Base-by-base conservation (phyloP, 2,797 vertebrate species). In the Melanotaenia pygmaea region DNA sequence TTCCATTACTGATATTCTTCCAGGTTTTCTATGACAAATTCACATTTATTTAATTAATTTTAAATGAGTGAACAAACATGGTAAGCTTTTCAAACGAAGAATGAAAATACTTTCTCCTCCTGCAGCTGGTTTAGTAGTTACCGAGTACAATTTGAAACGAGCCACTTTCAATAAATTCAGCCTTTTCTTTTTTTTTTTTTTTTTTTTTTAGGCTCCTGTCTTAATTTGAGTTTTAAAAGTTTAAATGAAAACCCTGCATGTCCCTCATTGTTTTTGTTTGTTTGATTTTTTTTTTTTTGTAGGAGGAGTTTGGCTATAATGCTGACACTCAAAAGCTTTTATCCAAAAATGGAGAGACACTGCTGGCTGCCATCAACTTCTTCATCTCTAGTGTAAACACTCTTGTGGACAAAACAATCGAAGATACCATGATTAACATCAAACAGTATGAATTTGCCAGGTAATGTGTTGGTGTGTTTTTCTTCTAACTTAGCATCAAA, bases 231-330 rank as follows among this genome's bases (percentile, higher is more conserved):
- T 22, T 22, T 9, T n/a, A 50, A 22, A 22, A n/a, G 7, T 30
- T 24, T 20, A 18, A 26, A 40, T 11, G 50, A 35, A 4, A 32
- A 22, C 14, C 11, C 26, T 45, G 16, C 12, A 20, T 16, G 7
- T 60, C 24, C 10, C 38, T 50, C 2, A 22, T 22, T 66, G 5
- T 92, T 67, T 93, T 70, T 34, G 32, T 88, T 94, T 85, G 32
- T 30, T 30, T 30, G 28, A 28, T 28, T 28, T 28, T 28, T 26
- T 26, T 7, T 35, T 12, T 40, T 43, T 18, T 22, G 47, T 81
- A 99, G 98, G 98, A 99, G 93, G 98, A 99, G 91, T 99, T 99
- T 94, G 96, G 97, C 82, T 99, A 96, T 92, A 99, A 99, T 40
- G 98, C 98, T 77, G 97, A 99, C 54, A 99, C 97, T 3, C 98